A percentile compares a stretch with the other conserved stretches of the same genome.
phyloP scores from a whole-genome alignment of 2,797 vertebrate species.

The Sarcophilus harrisii region DNA sequence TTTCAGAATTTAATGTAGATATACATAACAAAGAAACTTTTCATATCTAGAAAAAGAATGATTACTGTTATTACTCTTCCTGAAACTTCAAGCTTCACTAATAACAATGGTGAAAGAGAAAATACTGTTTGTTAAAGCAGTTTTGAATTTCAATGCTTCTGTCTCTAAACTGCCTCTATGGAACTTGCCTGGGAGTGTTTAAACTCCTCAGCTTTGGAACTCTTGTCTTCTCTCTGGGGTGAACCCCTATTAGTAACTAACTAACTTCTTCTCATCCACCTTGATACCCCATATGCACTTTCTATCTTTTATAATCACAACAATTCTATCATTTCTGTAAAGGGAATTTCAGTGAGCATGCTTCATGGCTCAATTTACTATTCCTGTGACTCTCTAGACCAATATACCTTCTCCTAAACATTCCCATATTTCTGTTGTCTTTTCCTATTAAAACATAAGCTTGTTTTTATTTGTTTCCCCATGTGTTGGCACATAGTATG shows the following conservation, averaged over 20 bases:
- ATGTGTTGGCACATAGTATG: background rate
- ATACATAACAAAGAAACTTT: slow-evolving; percentile 21
- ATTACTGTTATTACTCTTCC: background rate
- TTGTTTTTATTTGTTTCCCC: background rate
- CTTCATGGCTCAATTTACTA: background rate
- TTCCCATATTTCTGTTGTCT: background rate
- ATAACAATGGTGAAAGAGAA: slow-evolving; percentile 12
- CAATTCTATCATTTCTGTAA: background rate
- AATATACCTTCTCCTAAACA: background rate
- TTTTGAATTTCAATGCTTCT: background rate
- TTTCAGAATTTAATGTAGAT: slow-evolving; percentile 14
- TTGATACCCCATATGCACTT: background rate
- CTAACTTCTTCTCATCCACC: background rate
- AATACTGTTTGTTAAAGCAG: slow-evolving; percentile 32
- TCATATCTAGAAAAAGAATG: background rate
- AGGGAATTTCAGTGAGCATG: background rate
- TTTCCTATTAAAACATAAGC: background rate
- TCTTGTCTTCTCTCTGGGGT: background rate
- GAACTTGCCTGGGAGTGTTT: background rate
- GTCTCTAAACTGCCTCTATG: background rate
- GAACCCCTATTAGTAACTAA: background rate
- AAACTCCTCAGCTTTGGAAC: background rate
- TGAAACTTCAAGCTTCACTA: background rate
- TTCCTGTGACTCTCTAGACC: background rate
- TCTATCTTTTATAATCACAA: background rate